Conservation (phyloP, 1,140 invertebrate genomes). For the Melanaphis sacchari region DNA sequence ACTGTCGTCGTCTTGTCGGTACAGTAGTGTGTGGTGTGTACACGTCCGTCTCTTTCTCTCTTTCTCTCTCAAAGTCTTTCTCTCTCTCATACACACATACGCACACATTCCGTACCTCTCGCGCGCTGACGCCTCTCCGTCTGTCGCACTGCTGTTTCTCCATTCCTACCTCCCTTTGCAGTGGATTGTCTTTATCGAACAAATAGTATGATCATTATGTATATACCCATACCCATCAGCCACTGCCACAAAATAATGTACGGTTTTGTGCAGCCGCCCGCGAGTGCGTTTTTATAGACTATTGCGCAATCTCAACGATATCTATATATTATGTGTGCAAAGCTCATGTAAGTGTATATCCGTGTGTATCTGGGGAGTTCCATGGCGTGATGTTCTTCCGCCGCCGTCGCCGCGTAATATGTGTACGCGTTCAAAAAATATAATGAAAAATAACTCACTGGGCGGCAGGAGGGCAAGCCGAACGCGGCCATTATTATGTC, state of each 20-base stretch:
- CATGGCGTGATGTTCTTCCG: constrained; percentile 30
- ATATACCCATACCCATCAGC: neutral
- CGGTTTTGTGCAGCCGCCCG: neutral
- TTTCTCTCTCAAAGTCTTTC: neutral
- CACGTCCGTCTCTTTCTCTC: neutral
- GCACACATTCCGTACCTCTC: neutral
- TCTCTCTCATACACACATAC: neutral
- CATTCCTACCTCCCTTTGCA: neutral
- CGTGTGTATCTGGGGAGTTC: neutral
- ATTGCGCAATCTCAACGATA: neutral
- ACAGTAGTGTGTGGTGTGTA: neutral
- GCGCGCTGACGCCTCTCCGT: neutral
- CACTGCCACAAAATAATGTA: neutral
- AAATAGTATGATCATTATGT: neutral
- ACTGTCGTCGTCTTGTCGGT: neutral
- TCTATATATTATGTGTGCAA: neutral
- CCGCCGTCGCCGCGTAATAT: constrained; percentile 8
- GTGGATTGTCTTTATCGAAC: neutral
- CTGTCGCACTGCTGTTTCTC: neutral
- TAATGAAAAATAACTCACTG: neutral
- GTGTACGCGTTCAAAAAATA: neutral
- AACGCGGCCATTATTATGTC: constrained; percentile 3
- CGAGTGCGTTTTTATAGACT: neutral
- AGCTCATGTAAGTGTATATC: neutral
- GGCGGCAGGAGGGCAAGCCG: neutral